Base-by-base conservation (phyloP, 2,113 vertebrate species). In the Murina feae region DNA sequence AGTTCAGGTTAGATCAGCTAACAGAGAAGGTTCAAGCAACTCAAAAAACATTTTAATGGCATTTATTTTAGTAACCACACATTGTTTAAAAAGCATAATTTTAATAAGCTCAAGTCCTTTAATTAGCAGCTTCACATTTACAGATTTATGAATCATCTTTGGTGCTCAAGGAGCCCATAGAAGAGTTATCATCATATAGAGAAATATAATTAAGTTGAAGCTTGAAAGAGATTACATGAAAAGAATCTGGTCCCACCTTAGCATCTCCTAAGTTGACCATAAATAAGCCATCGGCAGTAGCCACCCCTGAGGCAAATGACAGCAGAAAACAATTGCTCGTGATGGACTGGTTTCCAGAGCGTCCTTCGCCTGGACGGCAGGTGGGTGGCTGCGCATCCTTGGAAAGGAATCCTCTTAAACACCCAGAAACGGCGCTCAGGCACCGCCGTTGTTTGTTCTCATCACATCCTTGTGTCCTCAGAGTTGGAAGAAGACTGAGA, bases 401-500 rank as follows among this genome's bases (percentile, higher is more conserved):
- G 5, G 81, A 49, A 86, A 66, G 60, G 53, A 23, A 44, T 60
- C 55, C 44, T 35, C 1, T 65, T 89, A 76, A 87, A 81, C 58
- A 72, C 65, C 75, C 82, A 68, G 86, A 93, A 81, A 87, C 71
- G 49, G 66, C 20, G 9, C 1, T 23, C 81, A 37, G 80, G 76
- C 92, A 72, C 17, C 65, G 49, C 58, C 72, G 6, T 10, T 6
- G 8, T 21, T 83, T 84, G 32, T 66, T 90, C 58, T 95, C 35
- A 13, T 98, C 94, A 98, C 89, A 98, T 53, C 86, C 71, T 78
- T 0, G 98, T 98, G 55, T 98, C 98, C 6, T 98, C 97, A 0
- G 98, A 98, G 65, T 18, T 91, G 66, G 98, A 98, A 93, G 98
- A 98, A 55, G 97, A 98, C 11, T 81, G 47, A 0, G 97, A 97